These are phyloP conservation scores for Eudemis profundana DNA, from an alignment of 2,888 invertebrate species.

Conservation along the genomic window DNA sequence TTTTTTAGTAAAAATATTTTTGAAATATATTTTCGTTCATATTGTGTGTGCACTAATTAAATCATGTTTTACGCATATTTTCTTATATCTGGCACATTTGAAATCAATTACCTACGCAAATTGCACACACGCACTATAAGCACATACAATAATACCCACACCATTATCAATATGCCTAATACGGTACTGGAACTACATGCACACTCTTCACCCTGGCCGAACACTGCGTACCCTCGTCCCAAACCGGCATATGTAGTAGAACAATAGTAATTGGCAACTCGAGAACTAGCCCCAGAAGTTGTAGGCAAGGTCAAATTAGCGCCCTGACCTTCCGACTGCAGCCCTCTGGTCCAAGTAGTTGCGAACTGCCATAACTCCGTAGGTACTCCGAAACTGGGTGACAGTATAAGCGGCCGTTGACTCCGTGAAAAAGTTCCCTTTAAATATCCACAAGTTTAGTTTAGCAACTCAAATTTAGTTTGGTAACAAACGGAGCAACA, in stretches of 20 bases:
- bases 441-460: conserved; percentile 85
- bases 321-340: conserved; percentile 81
- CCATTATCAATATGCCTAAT: no score
- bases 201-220: neutral
- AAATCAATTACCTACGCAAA: no score
- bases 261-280: conserved; percentile 58
- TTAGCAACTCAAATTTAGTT: conserved; percentile 85
- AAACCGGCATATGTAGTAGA: conserved; percentile 51
- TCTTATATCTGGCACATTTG: no score
- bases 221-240: conserved; percentile 9
- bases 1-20: no score
- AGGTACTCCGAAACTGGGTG: conserved; percentile 84
- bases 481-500: conserved; percentile 82
- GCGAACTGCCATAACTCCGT: conserved; percentile 84
- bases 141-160: no score
- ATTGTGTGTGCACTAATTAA: no score
- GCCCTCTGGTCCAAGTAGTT: conserved; percentile 82
- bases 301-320: conserved; percentile 82
- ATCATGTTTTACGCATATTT: no score
- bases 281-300: conserved; percentile 64
- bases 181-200: neutral
- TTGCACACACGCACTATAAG: no score
- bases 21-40: no score
- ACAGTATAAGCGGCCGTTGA: conserved; percentile 83
- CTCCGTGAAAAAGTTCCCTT: conserved; percentile 85